Conservation (phyloP, 2,113 vertebrate species). For the Hiodon tergisus region DNA sequence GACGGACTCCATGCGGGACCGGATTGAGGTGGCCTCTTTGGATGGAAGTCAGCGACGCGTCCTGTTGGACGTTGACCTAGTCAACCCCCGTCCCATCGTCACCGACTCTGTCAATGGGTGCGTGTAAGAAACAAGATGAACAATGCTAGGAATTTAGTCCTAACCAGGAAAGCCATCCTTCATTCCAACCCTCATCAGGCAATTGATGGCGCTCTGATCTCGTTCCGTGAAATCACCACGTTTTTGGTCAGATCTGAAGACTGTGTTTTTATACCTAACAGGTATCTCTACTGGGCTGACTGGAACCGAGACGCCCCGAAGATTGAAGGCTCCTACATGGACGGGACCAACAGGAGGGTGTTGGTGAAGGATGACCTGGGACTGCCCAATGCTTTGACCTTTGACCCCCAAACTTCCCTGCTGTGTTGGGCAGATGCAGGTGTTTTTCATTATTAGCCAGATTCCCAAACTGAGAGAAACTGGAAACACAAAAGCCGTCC, state of each 20-base stretch:
- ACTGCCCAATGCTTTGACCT: conserved; percentile 83
- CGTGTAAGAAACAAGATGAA: conserved; percentile 13
- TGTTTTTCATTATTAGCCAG: conserved; percentile 35
- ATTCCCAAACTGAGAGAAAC: too few species aligned
- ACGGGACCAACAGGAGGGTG: conserved; percentile 79
- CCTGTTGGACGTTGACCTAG: conserved; percentile 72
- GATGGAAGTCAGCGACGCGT: conserved; percentile 80
- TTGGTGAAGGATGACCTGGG: conserved; percentile 80
- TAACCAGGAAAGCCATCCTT: not conserved
- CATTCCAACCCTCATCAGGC: too few species aligned
- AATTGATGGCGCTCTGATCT: not conserved
- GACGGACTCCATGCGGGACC: conserved; percentile 81
- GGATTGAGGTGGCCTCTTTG: conserved; percentile 80
- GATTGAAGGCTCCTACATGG: conserved; percentile 89
- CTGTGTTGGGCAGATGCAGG: conserved; percentile 96
- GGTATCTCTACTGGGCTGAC: conserved; percentile 86
- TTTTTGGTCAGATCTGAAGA: not conserved
- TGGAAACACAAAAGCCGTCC: not conserved
- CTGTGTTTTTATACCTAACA: conserved; percentile 41
- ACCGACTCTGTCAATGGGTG: conserved; percentile 74
- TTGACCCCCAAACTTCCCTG: conserved; percentile 68
- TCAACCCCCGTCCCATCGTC: conserved; percentile 85
- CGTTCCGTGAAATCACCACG: not conserved
- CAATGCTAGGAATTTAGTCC: not conserved
- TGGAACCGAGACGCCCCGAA: conserved; percentile 89